These are phyloP conservation scores for Gallinago nigripennis DNA, from an alignment of 2,797 vertebrate species.

Conservation along the genomic window DNA sequence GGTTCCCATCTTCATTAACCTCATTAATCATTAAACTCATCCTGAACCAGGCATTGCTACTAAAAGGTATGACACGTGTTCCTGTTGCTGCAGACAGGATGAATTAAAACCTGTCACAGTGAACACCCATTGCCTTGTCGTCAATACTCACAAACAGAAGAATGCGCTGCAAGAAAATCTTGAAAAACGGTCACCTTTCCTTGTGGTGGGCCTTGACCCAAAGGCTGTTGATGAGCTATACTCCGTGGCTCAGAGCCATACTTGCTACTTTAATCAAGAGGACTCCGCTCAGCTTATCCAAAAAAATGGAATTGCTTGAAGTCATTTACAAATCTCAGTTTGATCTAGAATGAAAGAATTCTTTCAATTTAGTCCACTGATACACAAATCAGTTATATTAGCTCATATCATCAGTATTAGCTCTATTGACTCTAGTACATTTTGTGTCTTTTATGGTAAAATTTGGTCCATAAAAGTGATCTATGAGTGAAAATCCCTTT, in stretches of 20 bases:
- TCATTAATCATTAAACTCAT: background rate
- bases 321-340: background rate
- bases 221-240: background rate
- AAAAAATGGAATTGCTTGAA: background rate
- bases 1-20: background rate
- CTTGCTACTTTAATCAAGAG: background rate
- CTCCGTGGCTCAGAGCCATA: background rate
- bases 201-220: too few species aligned
- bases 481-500: background rate
- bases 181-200: background rate
- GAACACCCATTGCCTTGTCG: too few species aligned
- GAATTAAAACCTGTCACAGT: background rate
- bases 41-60: background rate
- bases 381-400: background rate
- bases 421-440: background rate
- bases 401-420: background rate
- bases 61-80: too few species aligned
- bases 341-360: background rate
- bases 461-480: background rate
- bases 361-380: background rate
- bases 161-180: background rate
- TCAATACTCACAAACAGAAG: background rate
- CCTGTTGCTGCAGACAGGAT: background rate
- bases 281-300: background rate
- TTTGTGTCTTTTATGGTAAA: background rate